phyloP scores from a whole-genome alignment of 1,140 invertebrate species.

The Octopus bimaculoides region DNA sequence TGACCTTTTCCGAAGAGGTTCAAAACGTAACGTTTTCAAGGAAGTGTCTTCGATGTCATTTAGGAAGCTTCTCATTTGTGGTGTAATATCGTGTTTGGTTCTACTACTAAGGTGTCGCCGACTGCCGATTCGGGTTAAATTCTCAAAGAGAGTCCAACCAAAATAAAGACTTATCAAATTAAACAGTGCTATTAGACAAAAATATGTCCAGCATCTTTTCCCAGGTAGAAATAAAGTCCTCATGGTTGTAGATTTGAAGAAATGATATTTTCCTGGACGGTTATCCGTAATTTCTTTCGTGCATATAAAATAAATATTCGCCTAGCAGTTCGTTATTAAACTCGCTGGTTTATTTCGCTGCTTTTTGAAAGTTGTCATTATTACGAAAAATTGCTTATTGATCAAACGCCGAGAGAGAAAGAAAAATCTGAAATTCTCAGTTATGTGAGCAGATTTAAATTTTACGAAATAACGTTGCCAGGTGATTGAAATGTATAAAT shows the following conservation, averaged over 20 bases:
- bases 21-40: neutral
- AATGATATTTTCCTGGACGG: neutral
- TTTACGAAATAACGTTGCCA: too few species aligned
- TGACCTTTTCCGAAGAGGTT: neutral
- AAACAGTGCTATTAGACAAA: slow-evolving; percentile 1
- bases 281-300: neutral
- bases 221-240: neutral
- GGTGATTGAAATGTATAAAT: too few species aligned
- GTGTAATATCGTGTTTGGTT: neutral
- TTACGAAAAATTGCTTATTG: neutral
- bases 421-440: neutral
- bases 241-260: neutral
- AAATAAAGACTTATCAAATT: slow-evolving; percentile 5
- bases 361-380: neutral
- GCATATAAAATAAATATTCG: too few species aligned
- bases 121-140: neutral
- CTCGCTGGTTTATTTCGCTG: neutral
- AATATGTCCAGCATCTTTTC: slow-evolving; percentile 10
- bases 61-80: neutral
- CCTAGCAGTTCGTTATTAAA: too few species aligned
- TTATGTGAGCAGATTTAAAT: too few species aligned
- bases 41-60: neutral
- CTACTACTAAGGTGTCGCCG: neutral
- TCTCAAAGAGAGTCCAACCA: neutral
- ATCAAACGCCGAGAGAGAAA: neutral